Base-by-base conservation (phyloP, 2,888 invertebrate genomes). In the Polylopha cassiicola region DNA sequence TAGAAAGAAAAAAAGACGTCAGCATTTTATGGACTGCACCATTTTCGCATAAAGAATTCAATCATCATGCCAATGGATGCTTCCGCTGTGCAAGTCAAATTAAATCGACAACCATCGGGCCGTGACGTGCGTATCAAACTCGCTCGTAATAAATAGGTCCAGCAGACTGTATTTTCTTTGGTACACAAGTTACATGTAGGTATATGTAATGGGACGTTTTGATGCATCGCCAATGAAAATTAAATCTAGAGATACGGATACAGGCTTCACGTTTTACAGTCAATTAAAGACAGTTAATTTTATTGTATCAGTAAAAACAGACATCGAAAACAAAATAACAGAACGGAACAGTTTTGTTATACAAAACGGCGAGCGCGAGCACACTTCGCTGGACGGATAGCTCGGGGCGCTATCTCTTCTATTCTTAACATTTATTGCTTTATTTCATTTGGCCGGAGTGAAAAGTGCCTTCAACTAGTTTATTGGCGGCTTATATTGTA, bases 391-490 rank as follows among this genome's bases (percentile, higher is more conserved):
- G 51, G 56, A 56, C 58, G 47, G 55, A 43, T 52, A 61, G 65
- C 61, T 48, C 42, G 57, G 59, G 58, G 61, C 58, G 54, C 52
- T 47, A 47, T 57, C 60, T 58, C 61, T 61, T 65, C 58, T 55
- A 63, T 65, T 65, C 68, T 64, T 62, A 65, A 64, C 65, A 60
- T 66, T 70, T 69, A 71, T 73, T 70, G 65, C 69, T 74, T 69
- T 72, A 75, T 78, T 73, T 72, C 60, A 68, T 68, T 63, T 60
- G 28, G 36, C 24, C 30, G 52, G 53, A 62, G 62, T 58, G 64
- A 70, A 70, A 64, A 64, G 61, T 55, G 53, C 57, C 63, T 63
- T 59, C 57, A 54, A 67, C 61, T 60, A 58, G 62, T 57, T 58
- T 60, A 56, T 55, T 54, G 56, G 53, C 47, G 53, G 53, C 53